Base-by-base conservation (phyloP, 2,113 vertebrate species). In the Amblyopsis rosae region DNA sequence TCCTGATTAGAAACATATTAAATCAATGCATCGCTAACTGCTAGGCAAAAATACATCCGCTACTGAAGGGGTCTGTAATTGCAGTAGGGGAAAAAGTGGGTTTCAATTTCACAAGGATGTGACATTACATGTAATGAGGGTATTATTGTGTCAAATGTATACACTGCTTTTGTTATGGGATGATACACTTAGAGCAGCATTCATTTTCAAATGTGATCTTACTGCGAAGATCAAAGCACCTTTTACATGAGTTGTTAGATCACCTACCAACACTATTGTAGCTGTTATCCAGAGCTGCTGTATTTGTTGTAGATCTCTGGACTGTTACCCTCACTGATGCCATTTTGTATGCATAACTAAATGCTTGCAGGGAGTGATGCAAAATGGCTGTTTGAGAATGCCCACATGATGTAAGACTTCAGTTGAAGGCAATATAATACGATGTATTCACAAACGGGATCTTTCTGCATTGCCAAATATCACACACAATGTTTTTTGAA, bases 1-100 rank as follows among this genome's bases (percentile, higher is more conserved):
- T 96, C 96, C 95, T 96, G 96, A 97, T 97, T 98, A 98, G 94
- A 94, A 94, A 94, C 94, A 94, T 97, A 98, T 97, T 96, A 96
- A 98, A 98, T 98, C 96, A 96, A 98, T 98, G 96, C 94, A 94
- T 94, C 90, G 95, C 92, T 95, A 94, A 95, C 95, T 94, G 95
- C 93, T 91, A 76, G 92, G 94, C 92, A 91, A 85, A 94, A 93
- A 92, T 84, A 87, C 75, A 65, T 80, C 85, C 80, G 75, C 81
- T 83, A 75, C 82, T 92, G 89, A 92, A 92, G 86, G 88, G 77
- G 80, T 50, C 69, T 85, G 69, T 92, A 92, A 93, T 92, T 92
- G 91, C 86, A 13, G 81, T 73, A 76, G 77, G 48, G 53, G 73
- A 65, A 75, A 65, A 77, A 83, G 73, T 59, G 77, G 79, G 80